These are phyloP conservation scores for Neoarius graeffei DNA, from an alignment of 2,113 vertebrate species.

Conservation along the genomic window DNA sequence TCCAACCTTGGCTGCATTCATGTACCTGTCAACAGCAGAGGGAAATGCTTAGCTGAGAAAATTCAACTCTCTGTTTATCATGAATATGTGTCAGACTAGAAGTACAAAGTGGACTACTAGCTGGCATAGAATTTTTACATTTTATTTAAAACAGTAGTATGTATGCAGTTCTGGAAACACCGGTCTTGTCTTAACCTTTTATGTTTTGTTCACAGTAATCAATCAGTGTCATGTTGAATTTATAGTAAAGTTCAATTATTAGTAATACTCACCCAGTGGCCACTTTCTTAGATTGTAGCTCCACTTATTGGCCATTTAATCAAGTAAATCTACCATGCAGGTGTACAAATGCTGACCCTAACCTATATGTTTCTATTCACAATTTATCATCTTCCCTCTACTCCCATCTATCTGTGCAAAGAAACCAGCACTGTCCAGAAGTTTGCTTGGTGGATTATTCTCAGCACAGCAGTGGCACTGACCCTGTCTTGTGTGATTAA, in stretches of 20 bases:
- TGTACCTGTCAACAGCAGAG: conserved; percentile 75
- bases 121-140: background rate
- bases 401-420: background rate
- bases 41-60: background rate
- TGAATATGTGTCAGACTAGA: background rate
- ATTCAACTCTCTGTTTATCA: too few species aligned
- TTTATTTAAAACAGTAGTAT: background rate
- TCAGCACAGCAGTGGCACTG: background rate
- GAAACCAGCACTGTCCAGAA: background rate
- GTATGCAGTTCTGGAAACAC: background rate
- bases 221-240: background rate
- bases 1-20: conserved; percentile 89
- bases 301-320: background rate
- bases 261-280: background rate
- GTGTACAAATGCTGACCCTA: background rate
- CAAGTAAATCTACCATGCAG: background rate
- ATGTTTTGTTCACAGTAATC: background rate
- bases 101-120: background rate
- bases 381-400: background rate
- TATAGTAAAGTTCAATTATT: background rate
- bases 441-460: background rate
- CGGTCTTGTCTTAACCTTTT: background rate
- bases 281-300: background rate
- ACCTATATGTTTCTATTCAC: background rate
- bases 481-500: background rate